Percentiles rank a stretch among this genome's conserved stretches.
These are phyloP conservation scores for Potorous gilbertii DNA, from an alignment of 2,797 vertebrate genomes.

Conservation along the genomic window DNA sequence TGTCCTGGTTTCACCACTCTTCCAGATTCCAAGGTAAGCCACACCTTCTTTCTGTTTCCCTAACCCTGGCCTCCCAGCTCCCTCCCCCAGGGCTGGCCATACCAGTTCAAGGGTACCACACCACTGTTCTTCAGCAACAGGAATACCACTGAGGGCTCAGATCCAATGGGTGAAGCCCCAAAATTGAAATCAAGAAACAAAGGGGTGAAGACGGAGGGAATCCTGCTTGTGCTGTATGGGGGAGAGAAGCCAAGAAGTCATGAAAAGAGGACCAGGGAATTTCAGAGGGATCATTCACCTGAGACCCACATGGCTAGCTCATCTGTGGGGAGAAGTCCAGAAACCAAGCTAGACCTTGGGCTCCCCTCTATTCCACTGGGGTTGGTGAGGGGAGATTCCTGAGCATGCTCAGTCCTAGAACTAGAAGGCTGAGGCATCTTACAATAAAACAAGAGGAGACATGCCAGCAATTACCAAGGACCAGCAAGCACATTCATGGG, in stretches of 20 bases:
- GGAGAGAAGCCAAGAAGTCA: constrained; percentile 37
- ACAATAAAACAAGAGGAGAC: neutral
- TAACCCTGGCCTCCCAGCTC: fast-evolving
- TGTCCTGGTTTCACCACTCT: neutral
- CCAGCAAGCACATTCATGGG: neutral
- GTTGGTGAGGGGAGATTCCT: neutral
- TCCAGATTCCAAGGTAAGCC: neutral
- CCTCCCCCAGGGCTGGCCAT: constrained; percentile 35
- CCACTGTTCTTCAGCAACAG: constrained; percentile 92
- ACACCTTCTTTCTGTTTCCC: neutral
- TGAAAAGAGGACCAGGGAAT: neutral
- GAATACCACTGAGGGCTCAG: constrained; percentile 86
- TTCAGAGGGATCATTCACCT: neutral
- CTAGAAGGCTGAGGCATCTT: neutral
- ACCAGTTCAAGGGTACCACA: constrained; percentile 92
- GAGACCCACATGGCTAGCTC: neutral
- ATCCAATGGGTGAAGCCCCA: constrained; percentile 87
- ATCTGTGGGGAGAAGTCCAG: neutral
- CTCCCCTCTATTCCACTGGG: neutral
- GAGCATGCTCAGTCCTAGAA: neutral
- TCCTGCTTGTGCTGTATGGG: constrained; percentile 81
- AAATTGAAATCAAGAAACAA: constrained; percentile 92
- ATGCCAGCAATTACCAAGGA: neutral
- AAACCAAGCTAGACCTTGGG: neutral
- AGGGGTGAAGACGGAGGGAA: constrained; percentile 86